Conservation (phyloP, 2,113 vertebrate genomes). For the Polypterus senegalus region DNA sequence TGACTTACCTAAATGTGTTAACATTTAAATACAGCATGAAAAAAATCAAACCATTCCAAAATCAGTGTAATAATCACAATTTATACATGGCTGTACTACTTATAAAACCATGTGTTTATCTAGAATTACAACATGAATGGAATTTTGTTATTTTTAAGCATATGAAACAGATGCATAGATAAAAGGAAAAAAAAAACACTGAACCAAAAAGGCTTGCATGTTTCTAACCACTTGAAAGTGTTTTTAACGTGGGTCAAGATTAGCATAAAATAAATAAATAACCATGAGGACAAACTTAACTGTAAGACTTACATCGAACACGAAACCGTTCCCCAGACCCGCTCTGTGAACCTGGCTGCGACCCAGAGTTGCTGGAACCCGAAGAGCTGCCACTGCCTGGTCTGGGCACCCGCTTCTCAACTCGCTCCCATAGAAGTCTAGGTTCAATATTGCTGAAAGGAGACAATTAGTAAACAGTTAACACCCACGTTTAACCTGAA, state of each 20-base stretch:
- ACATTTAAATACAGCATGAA: too few relatives aligned
- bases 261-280: not conserved
- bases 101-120: too few relatives aligned
- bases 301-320: slow-evolving; percentile 69
- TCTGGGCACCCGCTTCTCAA: slow-evolving; percentile 82
- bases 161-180: too few relatives aligned
- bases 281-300: not conserved
- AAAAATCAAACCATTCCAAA: too few relatives aligned
- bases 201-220: too few relatives aligned
- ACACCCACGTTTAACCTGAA: not conserved
- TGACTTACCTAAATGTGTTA: too few relatives aligned
- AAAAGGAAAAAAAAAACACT: too few relatives aligned
- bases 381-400: slow-evolving; percentile 87
- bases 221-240: too few relatives aligned
- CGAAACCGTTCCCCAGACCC: slow-evolving; percentile 85
- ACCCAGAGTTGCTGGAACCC: slow-evolving; percentile 86
- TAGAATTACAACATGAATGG: too few relatives aligned
- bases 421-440: slow-evolving; percentile 84
- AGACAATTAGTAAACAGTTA: slow-evolving; percentile 2
- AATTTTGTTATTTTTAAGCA: too few relatives aligned
- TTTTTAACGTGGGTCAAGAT: not conserved
- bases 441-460: slow-evolving; percentile 71
- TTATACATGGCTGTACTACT: too few relatives aligned
- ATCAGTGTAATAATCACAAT: too few relatives aligned
- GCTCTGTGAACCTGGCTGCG: slow-evolving; percentile 78